Percentiles rank a stretch among this genome's conserved stretches.
phyloP scores from a whole-genome alignment of 2,113 vertebrate genomes.

The Rutilus rutilus region DNA sequence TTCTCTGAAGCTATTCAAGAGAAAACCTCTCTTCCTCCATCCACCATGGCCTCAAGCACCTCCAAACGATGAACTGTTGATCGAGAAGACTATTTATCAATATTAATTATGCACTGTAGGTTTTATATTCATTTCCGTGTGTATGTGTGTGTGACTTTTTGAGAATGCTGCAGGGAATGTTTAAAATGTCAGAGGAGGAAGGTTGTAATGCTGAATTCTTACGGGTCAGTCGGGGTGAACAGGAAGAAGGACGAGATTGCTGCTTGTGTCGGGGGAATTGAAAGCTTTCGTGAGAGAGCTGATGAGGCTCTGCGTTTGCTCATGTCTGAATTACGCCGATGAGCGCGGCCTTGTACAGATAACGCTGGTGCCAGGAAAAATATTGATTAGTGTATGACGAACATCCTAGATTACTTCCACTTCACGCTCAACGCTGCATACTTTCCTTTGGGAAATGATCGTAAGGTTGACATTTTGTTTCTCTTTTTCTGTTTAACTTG shows the following conservation, averaged over 20 bases:
- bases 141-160: not conserved
- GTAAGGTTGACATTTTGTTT: constrained; percentile 49
- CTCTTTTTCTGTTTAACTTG: constrained; percentile 65
- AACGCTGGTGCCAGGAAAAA: constrained; percentile 66
- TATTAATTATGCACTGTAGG: constrained; percentile 52
- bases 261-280: constrained; percentile 23
- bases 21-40: constrained; percentile 35
- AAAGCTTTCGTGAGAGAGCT: constrained; percentile 60
- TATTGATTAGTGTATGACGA: constrained; percentile 63
- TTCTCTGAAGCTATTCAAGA: constrained; percentile 22
- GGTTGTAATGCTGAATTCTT: constrained; percentile 44
- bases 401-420: constrained; percentile 70
- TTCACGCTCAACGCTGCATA: constrained; percentile 47
- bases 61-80: constrained; percentile 49
- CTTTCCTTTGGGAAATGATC: constrained; percentile 63
- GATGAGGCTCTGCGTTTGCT: constrained; percentile 56
- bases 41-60: constrained; percentile 45
- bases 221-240: constrained; percentile 54
- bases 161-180: constrained; percentile 33
- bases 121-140: constrained; percentile 47
- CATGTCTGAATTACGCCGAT: constrained; percentile 38
- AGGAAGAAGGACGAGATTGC: constrained; percentile 45
- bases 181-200: constrained; percentile 1
- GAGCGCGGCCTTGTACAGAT: constrained; percentile 54
- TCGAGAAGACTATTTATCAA: constrained; percentile 48